These are phyloP conservation scores for Poecilia latipinna DNA, from an alignment of 2,113 vertebrate genomes.

Conservation along the genomic window DNA sequence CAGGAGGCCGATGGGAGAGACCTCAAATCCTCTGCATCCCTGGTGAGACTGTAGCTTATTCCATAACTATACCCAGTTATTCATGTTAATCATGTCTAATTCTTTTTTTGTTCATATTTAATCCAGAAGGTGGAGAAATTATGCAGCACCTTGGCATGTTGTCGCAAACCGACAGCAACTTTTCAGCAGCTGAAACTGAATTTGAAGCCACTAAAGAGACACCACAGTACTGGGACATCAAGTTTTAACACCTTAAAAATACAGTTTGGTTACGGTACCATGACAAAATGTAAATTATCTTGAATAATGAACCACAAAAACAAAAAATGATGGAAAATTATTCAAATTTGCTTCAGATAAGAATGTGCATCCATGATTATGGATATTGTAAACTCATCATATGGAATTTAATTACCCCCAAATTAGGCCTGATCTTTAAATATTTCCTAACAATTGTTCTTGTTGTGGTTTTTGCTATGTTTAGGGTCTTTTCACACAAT, in stretches of 20 bases:
- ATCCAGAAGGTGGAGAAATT: constrained; percentile 43
- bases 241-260: constrained; percentile 56
- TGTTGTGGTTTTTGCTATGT: constrained; percentile 17
- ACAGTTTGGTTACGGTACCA: constrained; percentile 39
- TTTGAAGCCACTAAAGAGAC: constrained; percentile 52
- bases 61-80: not conserved
- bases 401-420: not conserved
- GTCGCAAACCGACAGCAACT: constrained; percentile 18
- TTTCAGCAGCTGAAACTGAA: constrained; percentile 41
- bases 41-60: constrained; percentile 74
- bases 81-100: not conserved
- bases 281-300: constrained; percentile 37
- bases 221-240: constrained; percentile 73
- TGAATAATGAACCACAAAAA: constrained; percentile 26
- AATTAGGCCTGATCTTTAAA: not conserved
- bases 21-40: constrained; percentile 86
- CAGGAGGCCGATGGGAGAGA: constrained; percentile 86
- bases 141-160: constrained; percentile 17
- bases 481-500: constrained; percentile 48
- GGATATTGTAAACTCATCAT: not conserved
- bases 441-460: not conserved
- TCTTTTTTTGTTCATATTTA: not conserved
- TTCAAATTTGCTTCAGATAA: constrained; percentile 21
- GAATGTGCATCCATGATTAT: constrained; percentile 12
- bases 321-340: constrained; percentile 25